Percentiles rank a stretch among this genome's conserved stretches.
Evolutionary conservation across 2,797 vertebrate genomes (phyloP).

Genomic region (Oryzias dopingdopingensis): DNA sequence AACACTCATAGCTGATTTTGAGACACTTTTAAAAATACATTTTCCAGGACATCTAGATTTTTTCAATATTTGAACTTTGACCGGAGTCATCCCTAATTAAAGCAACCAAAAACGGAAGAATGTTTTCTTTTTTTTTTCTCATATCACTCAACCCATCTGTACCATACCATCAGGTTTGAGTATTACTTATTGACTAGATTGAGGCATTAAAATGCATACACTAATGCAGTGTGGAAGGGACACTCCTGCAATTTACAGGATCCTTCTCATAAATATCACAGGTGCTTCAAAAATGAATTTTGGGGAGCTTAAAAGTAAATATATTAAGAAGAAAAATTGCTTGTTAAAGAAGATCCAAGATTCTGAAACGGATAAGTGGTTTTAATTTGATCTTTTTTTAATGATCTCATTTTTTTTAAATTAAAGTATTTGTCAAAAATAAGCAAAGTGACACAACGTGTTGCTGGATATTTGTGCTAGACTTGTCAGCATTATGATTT

Average conservation of each 20-base stretch:
- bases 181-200: conserved; percentile 5
- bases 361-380: too few species aligned
- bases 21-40: background rate
- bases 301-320: background rate
- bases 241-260: background rate
- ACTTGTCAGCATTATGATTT: too few species aligned
- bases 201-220: conserved; percentile 8
- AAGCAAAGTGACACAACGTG: too few species aligned
- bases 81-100: background rate
- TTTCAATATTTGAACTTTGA: background rate
- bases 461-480: too few species aligned
- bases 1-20: background rate
- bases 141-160: conserved; percentile 9
- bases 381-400: too few species aligned
- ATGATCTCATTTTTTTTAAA: too few species aligned
- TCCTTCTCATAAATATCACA: background rate
- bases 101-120: background rate
- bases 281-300: background rate
- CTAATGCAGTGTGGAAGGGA: background rate
- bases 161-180: conserved; percentile 6
- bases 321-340: background rate
- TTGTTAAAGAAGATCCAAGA: too few species aligned
- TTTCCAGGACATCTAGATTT: background rate
- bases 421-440: too few species aligned
- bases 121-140: background rate